Percentiles rank a stretch among this genome's conserved stretches.
Conservation (phyloP, 2,113 vertebrate species). For the Lepisosteus oculatus region DNA sequence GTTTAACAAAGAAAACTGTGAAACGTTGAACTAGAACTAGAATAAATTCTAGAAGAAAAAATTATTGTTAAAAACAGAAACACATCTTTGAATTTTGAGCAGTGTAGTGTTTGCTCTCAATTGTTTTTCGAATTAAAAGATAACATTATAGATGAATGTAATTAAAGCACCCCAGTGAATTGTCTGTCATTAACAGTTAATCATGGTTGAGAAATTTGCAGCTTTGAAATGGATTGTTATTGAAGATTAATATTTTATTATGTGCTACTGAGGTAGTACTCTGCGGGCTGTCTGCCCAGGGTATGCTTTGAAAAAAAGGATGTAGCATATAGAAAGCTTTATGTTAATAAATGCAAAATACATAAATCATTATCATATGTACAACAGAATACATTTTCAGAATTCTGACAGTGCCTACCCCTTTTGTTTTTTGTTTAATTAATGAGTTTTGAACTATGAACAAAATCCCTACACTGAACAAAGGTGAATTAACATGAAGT, state of each 20-base stretch:
- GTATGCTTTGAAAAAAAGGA: background rate
- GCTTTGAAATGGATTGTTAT: background rate
- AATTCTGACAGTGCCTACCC: too few relatives aligned
- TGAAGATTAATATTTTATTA: constrained; percentile 18
- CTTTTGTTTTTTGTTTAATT: too few relatives aligned
- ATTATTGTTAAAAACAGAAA: too few relatives aligned
- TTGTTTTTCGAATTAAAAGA: background rate
- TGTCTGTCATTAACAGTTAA: background rate
- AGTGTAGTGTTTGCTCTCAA: background rate
- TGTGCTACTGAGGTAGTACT: constrained; percentile 7
- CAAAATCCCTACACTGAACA: background rate
- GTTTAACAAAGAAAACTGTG: too few relatives aligned
- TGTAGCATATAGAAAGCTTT: too few relatives aligned
- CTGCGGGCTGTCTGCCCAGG: constrained; percentile 1
- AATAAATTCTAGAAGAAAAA: too few relatives aligned
- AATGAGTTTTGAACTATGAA: too few relatives aligned
- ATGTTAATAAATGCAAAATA: too few relatives aligned
- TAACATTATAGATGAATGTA: background rate
- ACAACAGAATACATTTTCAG: too few relatives aligned
- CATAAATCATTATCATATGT: too few relatives aligned
- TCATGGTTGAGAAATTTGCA: background rate
- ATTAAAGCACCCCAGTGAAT: background rate
- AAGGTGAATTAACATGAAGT: background rate
- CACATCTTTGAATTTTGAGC: too few relatives aligned
- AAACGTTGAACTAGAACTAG: too few relatives aligned